A percentile compares a stretch with the other conserved stretches of the same genome.
Conservation (phyloP, 1,140 invertebrate species). For the Scaptomyza montana region DNA sequence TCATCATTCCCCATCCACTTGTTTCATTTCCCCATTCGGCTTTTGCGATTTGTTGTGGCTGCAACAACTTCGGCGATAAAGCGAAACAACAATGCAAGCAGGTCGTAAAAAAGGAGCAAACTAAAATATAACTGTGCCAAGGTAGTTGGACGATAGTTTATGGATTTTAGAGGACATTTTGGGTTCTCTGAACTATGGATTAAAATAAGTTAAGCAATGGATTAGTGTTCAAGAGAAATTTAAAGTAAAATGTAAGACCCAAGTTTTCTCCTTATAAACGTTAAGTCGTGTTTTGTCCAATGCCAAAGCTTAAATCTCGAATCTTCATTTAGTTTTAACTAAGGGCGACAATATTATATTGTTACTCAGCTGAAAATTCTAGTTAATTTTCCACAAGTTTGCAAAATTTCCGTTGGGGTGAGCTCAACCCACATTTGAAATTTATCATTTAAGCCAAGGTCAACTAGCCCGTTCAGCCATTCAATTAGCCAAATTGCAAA, state of each 20-base stretch:
- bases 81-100: constrained; percentile 33
- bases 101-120: neutral
- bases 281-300: too few relatives aligned
- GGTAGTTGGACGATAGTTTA: constrained; percentile 28
- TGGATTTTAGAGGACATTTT: constrained; percentile 16
- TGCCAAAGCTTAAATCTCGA: too few relatives aligned
- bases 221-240: too few relatives aligned
- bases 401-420: neutral
- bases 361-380: neutral
- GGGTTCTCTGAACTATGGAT: constrained; percentile 18
- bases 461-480: neutral
- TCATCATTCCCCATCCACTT: constrained; percentile 32
- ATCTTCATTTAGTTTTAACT: too few relatives aligned
- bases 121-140: constrained; percentile 62
- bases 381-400: neutral
- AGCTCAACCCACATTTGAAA: neutral
- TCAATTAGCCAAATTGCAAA: constrained; percentile 36
- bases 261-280: too few relatives aligned
- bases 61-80: constrained; percentile 61
- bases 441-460: constrained; percentile 14
- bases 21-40: constrained; percentile 26
- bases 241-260: too few relatives aligned
- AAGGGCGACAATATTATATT: neutral
- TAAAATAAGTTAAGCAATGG: neutral
- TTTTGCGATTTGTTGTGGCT: constrained; percentile 64